These are phyloP conservation scores for Corythucha ciliata DNA, from an alignment of 2,888 invertebrate species.

Conservation along the genomic window DNA sequence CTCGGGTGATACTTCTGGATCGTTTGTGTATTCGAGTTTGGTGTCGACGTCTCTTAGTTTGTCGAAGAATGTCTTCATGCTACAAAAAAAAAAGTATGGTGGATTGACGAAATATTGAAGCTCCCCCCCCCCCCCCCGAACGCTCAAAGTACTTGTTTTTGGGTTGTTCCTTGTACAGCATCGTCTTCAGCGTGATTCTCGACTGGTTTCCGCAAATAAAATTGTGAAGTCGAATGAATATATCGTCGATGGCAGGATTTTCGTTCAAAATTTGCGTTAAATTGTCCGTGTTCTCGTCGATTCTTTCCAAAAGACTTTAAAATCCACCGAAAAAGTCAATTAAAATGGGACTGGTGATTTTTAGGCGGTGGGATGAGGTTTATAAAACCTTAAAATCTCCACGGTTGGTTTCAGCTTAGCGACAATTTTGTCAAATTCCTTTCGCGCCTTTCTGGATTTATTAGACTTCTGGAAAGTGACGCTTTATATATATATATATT, in stretches of 20 bases:
- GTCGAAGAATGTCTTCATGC: slow-evolving; percentile 19
- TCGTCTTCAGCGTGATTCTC: slow-evolving; percentile 20
- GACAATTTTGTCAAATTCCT: no score
- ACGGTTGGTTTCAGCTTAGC: no score
- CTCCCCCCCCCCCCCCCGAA: no score
- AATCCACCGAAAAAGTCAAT: no score
- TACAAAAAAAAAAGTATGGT: slow-evolving; percentile 11
- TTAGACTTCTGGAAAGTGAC: no score
- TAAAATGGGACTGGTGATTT: no score
- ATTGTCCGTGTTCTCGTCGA: slow-evolving; percentile 19
- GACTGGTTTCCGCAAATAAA: slow-evolving; percentile 25
- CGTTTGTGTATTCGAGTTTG: slow-evolving; percentile 20
- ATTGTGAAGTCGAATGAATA: slow-evolving; percentile 24
- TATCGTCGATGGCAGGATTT: slow-evolving; percentile 21
- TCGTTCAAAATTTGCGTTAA: slow-evolving; percentile 20
- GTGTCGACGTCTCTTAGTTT: slow-evolving; percentile 13
- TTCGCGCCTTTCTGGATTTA: no score
- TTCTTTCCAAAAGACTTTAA: slow-evolving; percentile 24
- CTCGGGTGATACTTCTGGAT: slow-evolving; percentile 16
- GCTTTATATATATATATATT: no score
- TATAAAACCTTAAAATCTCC: no score
- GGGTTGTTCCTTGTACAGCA: slow-evolving; percentile 5
- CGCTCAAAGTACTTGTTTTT: slow-evolving; percentile 12
- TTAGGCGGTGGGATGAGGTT: no score
- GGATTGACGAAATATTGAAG: not conserved